Percentiles rank a stretch among this genome's conserved stretches.
These are phyloP conservation scores for Steinernema carpocapsae DNA, from an alignment of 2,888 invertebrate species.

Conservation along the genomic window DNA sequence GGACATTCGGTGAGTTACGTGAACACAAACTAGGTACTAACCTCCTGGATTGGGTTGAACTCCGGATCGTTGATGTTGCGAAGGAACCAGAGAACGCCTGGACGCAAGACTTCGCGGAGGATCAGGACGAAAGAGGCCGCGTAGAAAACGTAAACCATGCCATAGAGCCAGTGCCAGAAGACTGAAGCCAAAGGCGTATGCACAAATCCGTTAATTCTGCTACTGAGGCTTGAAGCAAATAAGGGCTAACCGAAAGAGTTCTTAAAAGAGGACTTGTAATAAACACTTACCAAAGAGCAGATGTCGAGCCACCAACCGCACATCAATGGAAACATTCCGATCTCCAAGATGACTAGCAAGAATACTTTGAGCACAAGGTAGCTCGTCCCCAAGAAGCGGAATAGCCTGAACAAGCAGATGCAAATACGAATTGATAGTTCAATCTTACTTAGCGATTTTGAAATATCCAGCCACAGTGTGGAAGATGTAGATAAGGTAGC, in stretches of 20 bases:
- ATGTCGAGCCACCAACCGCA: constrained; percentile 99
- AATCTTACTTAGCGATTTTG: constrained; percentile 73
- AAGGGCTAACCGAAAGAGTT: constrained; percentile 59
- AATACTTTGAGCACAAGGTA: constrained; percentile 77
- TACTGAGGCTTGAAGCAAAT: constrained; percentile 79
- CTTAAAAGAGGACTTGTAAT: too few relatives aligned
- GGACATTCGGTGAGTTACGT: neutral
- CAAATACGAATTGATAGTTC: neutral
- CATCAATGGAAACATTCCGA: constrained; percentile 91
- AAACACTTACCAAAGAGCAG: constrained; percentile 84
- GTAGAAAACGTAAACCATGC: constrained; percentile 98
- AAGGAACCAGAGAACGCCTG: constrained; percentile 96
- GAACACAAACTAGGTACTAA: constrained; percentile 74
- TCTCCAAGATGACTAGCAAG: constrained; percentile 91
- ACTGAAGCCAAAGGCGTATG: constrained; percentile 93
- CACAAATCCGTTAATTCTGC: constrained; percentile 83
- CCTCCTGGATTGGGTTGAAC: constrained; percentile 94
- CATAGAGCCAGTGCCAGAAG: constrained; percentile 98
- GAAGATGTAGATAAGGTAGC: constrained; percentile 80
- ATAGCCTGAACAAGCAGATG: constrained; percentile 48
- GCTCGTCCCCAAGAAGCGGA: constrained; percentile 76
- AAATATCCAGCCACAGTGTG: constrained; percentile 84
- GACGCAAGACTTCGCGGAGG: constrained; percentile 83
- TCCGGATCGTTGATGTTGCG: constrained; percentile 98
- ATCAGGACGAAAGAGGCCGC: constrained; percentile 94